Evolutionary conservation across 1,140 invertebrate genomes (phyloP), one percentile per base, ranked within the genome.

Genomic region (Muscidifurax raptorellus): DNA sequence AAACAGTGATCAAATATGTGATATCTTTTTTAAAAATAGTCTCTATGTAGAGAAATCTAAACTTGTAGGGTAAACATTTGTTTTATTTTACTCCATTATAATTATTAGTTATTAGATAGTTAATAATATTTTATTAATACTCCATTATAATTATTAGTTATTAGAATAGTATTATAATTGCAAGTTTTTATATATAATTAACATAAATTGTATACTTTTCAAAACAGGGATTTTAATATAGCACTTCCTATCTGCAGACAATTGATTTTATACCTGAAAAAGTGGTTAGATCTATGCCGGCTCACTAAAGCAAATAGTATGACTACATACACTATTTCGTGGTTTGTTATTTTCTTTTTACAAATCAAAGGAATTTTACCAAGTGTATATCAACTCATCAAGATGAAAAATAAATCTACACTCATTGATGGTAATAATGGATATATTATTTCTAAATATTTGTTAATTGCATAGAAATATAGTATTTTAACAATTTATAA

Each of bases 11-110:
- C n/a, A 95, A 5, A 89, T 93, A 47, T 94, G 94, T 88, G 94
- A 95, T 90, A 89, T 95, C 40, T 94, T 94, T 0, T 95, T 95
- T 83, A 89, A 91, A 40, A 94, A 94, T 90, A 93, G 94, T 6
- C 90, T 95, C 18, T 92, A 92, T 86, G 92, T 94, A 28, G 93
- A 94, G 89, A 95, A 95, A 87, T 93, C 93, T 1, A 91, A 91
- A 88, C 90, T 94, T 87, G 86, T 94, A 59, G 91, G 88, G 92
- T 94, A 82, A 67, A 59, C 27, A 22, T 22, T 5, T n/a, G n/a
- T 40, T 40, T 66, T 6, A 66, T 66, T 71, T 18, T 4, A 52
- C 52, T 52, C 27, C 25, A 77, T 27, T 77, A 0, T n/a, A 90
- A 89, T 84, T 89, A 88, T n/a, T n/a, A n/a, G n/a, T n/a, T n/a